phyloP scores from a whole-genome alignment of 2,113 vertebrate species.

The Dolichotis patagonum region DNA sequence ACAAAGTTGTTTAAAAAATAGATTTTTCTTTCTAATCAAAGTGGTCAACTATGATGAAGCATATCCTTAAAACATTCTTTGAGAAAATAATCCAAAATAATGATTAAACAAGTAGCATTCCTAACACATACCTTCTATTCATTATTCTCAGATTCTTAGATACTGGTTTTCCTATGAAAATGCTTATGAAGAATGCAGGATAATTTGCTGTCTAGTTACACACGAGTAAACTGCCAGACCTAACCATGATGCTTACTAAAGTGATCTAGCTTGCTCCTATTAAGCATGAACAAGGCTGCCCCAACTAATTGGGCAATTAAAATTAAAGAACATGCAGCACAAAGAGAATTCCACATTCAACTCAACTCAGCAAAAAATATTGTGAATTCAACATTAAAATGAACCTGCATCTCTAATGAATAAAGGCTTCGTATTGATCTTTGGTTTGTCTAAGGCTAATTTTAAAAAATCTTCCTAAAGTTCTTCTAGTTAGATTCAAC shows the following conservation, averaged over 20 bases:
- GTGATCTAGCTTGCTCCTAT: conserved; percentile 74
- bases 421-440: conserved; percentile 31
- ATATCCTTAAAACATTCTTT: neutral
- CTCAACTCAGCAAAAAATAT: conserved; percentile 76
- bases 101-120: conserved; percentile 33
- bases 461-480: conserved; percentile 26
- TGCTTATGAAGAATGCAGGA: conserved; percentile 19
- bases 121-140: conserved; percentile 31
- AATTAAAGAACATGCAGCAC: conserved; percentile 76
- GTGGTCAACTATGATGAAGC: neutral
- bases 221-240: conserved; percentile 55
- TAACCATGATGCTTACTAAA: conserved; percentile 61
- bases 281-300: conserved; percentile 62
- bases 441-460: neutral
- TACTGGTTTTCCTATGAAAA: conserved; percentile 47
- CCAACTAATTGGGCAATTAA: conserved; percentile 81
- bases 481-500: neutral
- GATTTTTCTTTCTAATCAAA: conserved; percentile 50
- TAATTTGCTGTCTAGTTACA: conserved; percentile 74
- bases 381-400: conserved; percentile 76
- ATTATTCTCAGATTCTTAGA: conserved; percentile 56
- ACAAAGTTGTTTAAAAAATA: neutral
- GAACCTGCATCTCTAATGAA: conserved; percentile 18
- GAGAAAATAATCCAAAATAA: conserved; percentile 46
- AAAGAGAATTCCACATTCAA: conserved; percentile 70